phyloP scores from a whole-genome alignment of 1,140 invertebrate species.

The Orussus abietinus region DNA sequence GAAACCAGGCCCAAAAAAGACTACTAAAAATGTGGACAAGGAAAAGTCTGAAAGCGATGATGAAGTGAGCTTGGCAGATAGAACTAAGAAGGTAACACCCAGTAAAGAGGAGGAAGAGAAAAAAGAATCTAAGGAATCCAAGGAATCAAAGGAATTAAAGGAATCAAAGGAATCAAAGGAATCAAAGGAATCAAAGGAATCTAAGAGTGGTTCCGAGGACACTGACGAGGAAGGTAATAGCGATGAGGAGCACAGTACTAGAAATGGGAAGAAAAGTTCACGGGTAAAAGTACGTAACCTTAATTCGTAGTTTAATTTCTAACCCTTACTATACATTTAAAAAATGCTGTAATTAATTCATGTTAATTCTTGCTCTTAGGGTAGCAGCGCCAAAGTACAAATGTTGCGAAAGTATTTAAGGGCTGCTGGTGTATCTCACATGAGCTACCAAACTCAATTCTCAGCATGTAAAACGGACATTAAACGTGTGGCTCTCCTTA shows the following conservation, averaged over 20 bases:
- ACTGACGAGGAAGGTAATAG: slow-evolving; percentile 17
- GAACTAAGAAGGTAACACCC: slow-evolving; percentile 9
- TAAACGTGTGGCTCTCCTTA: slow-evolving; percentile 29
- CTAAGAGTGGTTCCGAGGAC: not conserved
- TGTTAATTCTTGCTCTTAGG: too few species aligned
- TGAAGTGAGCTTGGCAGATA: slow-evolving; percentile 12
- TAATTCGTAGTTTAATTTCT: too few species aligned
- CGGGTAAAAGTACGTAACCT: too few species aligned
- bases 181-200: too few species aligned
- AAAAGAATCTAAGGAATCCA: slow-evolving; percentile 2
- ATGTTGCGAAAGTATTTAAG: slow-evolving; percentile 35
- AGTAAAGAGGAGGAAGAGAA: slow-evolving; percentile 6
- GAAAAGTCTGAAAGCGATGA: slow-evolving; percentile 17
- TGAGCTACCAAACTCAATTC: slow-evolving; percentile 35
- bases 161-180: slow-evolving; percentile 12
- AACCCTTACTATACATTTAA: too few species aligned
- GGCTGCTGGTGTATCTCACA: slow-evolving; percentile 35
- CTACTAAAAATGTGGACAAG: slow-evolving; percentile 10
- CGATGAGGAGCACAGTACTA: slow-evolving; percentile 12
- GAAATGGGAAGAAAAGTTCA: not conserved
- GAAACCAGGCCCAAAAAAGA: slow-evolving; percentile 8
- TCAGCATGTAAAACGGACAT: slow-evolving; percentile 32
- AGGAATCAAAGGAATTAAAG: slow-evolving; percentile 1
- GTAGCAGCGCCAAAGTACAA: too few species aligned
- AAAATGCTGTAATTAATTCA: not conserved